Evolutionary conservation across 2,113 vertebrate species (phyloP).

Genomic region (Crotalus horridus): DNA sequence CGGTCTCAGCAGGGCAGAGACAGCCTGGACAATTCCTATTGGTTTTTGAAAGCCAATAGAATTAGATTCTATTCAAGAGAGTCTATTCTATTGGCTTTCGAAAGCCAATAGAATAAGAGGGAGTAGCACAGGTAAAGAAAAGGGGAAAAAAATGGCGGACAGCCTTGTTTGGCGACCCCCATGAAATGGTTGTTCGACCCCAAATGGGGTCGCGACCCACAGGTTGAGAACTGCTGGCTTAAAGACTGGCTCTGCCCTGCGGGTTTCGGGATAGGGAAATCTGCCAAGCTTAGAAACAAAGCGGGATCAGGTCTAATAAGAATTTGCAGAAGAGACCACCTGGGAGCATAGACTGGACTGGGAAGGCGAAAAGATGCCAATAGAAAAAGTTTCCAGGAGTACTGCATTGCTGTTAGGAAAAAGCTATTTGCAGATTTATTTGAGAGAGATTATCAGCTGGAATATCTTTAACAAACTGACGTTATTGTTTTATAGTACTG

Average conservation of each 20-base stretch:
- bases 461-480: background rate
- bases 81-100: no score
- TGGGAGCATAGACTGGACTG: background rate
- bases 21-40: no score
- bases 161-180: no score
- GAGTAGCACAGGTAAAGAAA: no score
- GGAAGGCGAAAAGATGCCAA: background rate
- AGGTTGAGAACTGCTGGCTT: background rate
- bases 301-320: background rate
- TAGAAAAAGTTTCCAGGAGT: background rate
- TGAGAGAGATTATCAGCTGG: background rate
- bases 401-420: background rate
- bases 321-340: background rate
- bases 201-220: no score
- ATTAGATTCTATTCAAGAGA: no score
- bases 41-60: no score
- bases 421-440: background rate
- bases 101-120: no score
- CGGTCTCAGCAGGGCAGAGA: no score
- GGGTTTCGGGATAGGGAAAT: background rate
- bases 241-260: background rate
- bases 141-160: no score
- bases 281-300: background rate
- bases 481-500: background rate
- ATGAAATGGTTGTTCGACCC: no score